Base-by-base conservation (phyloP, 92 coral and sea anemone genomes). In the Parazoanthus darwini region DNA sequence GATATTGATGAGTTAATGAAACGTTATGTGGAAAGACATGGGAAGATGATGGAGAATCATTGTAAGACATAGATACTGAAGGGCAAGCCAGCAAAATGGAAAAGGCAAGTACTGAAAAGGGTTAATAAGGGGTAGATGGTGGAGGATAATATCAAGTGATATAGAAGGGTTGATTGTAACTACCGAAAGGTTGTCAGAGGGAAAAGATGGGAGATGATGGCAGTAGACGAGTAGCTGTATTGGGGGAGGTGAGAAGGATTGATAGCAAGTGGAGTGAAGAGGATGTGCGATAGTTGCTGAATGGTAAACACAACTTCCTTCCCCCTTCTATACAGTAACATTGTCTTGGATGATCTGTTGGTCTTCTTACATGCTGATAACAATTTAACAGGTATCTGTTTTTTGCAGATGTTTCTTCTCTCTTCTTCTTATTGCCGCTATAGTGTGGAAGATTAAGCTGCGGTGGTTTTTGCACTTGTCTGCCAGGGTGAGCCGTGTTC, bases 351-450 rank as follows among this genome's bases (percentile, higher is more conserved):
- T 72, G 0, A 29, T 29, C 37, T 11, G 14, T 26, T 72, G 16
- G 37, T 9, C 42, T 72, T 72, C 4, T 22, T 4, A 23, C 4
- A 2, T 6, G 33, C 15, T 20, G 81, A 20, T 39, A 26, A 44
- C 44, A 20, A 13, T 54, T 10, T 54, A 54, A 54, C 59, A 46
- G 81, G 6, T 18, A n/a, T 18, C 8, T 22, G 37, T 77, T 77
- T 25, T 77, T 42, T 23, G 35, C 56, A 77, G 81, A 11, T 77
- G 81, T 15, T 77, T 77, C 81, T 77, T 77, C 81, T 77, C 81
- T 42, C 81, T 77, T 5, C 81, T 77, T 59, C 33, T 77, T 11
- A 77, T 77, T 77, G 81, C 81, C 39, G 81, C 81, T 35, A 26
- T 77, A 10, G 81, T 77, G 59, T 77, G 81, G 81, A 77, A 77